Conservation (phyloP, 2,888 invertebrate species). For the Athetis lepigone region DNA sequence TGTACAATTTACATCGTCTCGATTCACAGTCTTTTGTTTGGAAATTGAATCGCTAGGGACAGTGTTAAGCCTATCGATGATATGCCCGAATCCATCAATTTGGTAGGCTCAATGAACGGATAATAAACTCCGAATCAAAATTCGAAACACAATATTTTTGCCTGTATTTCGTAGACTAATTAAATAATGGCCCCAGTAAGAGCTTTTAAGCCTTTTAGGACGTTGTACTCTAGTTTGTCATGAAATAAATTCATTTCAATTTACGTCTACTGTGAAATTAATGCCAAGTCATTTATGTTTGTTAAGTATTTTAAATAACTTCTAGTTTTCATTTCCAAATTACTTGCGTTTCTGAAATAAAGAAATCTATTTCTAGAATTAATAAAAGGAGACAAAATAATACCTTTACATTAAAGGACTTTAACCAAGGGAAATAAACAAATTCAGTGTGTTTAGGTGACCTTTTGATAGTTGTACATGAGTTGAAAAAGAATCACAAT, state of each 20-base stretch:
- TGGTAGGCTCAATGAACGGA: neutral
- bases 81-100: conserved; percentile 4
- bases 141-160: conserved; percentile 5
- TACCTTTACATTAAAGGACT: no score
- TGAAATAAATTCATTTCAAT: conserved; percentile 10
- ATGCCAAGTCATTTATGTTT: conserved; percentile 5
- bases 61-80: neutral
- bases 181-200: conserved; percentile 1
- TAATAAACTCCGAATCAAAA: conserved; percentile 9
- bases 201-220: conserved; percentile 11
- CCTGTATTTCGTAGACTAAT: conserved; percentile 9
- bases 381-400: neutral
- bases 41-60: conserved; percentile 2
- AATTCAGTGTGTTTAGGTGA: neutral
- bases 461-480: no score
- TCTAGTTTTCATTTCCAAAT: neutral
- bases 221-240: conserved; percentile 2
- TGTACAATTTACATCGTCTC: conserved; percentile 3
- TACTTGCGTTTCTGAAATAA: neutral
- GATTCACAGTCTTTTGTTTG: conserved; percentile 13
- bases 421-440: no score
- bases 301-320: conserved; percentile 1
- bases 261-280: neutral
- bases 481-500: no score
- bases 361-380: neutral